Percentiles rank a stretch among this genome's conserved stretches.
phyloP scores from a whole-genome alignment of 35 echinoderm and acorn worm genomes.

The Acanthaster planci region DNA sequence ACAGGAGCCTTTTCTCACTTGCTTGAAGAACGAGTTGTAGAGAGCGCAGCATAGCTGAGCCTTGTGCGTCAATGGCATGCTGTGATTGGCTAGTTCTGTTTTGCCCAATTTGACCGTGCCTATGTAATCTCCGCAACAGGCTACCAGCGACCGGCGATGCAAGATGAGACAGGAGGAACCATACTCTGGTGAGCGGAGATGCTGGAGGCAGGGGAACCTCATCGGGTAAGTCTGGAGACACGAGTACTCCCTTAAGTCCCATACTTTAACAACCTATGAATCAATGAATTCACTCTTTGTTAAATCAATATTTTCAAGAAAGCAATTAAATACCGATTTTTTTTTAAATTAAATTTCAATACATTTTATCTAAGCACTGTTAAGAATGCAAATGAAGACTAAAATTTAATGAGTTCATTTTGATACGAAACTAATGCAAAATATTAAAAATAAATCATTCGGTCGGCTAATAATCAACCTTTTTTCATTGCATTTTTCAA shows the following conservation, averaged over 20 bases:
- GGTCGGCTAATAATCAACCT: too few relatives aligned
- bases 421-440: too few relatives aligned
- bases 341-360: too few relatives aligned
- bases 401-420: too few relatives aligned
- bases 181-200: slow-evolving; percentile 70
- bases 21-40: slow-evolving; percentile 88
- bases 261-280: slow-evolving; percentile 85
- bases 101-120: slow-evolving; percentile 61
- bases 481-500: too few relatives aligned
- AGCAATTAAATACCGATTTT: too few relatives aligned
- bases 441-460: too few relatives aligned
- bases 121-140: slow-evolving; percentile 85
- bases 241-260: slow-evolving; percentile 84
- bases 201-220: slow-evolving; percentile 63
- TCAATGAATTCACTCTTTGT: not conserved
- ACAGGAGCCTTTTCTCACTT: slow-evolving; percentile 41
- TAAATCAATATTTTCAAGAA: too few relatives aligned
- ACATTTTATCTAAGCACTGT: too few relatives aligned
- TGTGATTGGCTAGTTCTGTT: slow-evolving; percentile 24
- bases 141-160: slow-evolving; percentile 46
- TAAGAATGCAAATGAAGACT: too few relatives aligned
- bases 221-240: slow-evolving; percentile 82
- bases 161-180: slow-evolving; percentile 42
- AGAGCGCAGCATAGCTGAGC: slow-evolving; percentile 82
- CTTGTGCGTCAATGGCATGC: slow-evolving; percentile 62